Evolutionary conservation across 2,888 invertebrate species (phyloP).

Genomic region (Pediacus dermestoides): DNA sequence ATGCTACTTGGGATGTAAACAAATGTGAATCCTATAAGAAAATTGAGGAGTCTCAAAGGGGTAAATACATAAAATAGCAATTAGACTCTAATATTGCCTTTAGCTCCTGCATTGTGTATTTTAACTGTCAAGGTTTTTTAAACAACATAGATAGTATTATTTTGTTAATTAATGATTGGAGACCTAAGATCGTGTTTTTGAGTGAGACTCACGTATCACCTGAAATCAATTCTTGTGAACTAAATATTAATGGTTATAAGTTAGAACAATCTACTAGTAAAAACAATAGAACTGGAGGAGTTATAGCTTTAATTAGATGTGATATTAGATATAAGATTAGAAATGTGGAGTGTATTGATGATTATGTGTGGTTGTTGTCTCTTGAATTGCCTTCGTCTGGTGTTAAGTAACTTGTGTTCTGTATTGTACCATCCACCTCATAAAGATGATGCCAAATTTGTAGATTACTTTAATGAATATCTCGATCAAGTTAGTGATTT

Average conservation of each 20-base stretch:
- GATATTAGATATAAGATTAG: constrained; percentile 7
- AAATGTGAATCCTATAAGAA: not conserved
- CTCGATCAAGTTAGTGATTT: constrained; percentile 6
- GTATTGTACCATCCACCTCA: constrained; percentile 8
- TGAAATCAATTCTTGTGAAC: constrained; percentile 9
- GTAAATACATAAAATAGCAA: constrained; percentile 12
- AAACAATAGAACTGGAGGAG: constrained; percentile 11
- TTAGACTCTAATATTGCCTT: constrained; percentile 9
- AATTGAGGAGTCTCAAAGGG: constrained; percentile 8
- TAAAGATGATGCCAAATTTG: constrained; percentile 5
- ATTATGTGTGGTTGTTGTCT: constrained; percentile 8
- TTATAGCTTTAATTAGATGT: constrained; percentile 10
- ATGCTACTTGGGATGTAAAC: constrained; percentile 1
- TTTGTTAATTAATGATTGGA: constrained; percentile 8
- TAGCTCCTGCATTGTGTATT: constrained; percentile 10
- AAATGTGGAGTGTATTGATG: constrained; percentile 6
- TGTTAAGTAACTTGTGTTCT: not conserved
- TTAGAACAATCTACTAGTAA: constrained; percentile 10
- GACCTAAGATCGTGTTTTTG: not conserved
- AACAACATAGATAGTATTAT: constrained; percentile 8
- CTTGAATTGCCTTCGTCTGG: not conserved
- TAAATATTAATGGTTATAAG: constrained; percentile 9
- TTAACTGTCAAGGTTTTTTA: constrained; percentile 11
- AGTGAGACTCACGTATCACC: constrained; percentile 5
- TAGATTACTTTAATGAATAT: constrained; percentile 7